Percentiles rank a stretch among this genome's conserved stretches.
Evolutionary conservation across 2,888 invertebrate species (phyloP).

Genomic region (Drosophila leonis): DNA sequence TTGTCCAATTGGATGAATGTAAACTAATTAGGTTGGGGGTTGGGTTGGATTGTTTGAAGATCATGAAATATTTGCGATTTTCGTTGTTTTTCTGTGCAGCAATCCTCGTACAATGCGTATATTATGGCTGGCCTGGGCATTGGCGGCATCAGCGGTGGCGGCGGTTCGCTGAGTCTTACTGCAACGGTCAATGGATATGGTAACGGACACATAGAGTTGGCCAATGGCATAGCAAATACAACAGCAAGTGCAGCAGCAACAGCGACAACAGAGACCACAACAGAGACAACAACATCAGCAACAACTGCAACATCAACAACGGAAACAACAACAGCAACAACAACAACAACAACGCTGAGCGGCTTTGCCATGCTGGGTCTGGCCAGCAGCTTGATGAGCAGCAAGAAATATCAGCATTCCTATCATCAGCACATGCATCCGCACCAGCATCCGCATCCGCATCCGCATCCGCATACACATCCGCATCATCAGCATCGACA

Average conservation of each 20-base stretch:
- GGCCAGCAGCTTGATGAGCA: conserved; percentile 44
- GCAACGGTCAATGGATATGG: conserved; percentile 49
- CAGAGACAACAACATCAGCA: conserved; percentile 3
- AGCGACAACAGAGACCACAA: conserved; percentile 8
- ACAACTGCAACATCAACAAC: conserved; percentile 13
- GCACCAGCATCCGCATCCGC: conserved; percentile 69
- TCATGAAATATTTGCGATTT: background rate
- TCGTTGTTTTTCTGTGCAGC: conserved; percentile 52
- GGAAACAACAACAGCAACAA: conserved; percentile 18
- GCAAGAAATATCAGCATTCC: conserved; percentile 63
- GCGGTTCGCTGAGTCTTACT: conserved; percentile 66
- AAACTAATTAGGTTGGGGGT: background rate
- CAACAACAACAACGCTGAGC: conserved; percentile 48
- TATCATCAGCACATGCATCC: conserved; percentile 60
- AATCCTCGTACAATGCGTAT: conserved; percentile 81
- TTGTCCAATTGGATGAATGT: background rate
- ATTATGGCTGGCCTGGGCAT: conserved; percentile 81
- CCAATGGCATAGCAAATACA: conserved; percentile 31
- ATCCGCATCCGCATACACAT: conserved; percentile 68
- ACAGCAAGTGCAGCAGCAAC: background rate
- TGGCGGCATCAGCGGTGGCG: conserved; percentile 53
- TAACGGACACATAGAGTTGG: conserved; percentile 39
- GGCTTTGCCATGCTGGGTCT: conserved; percentile 69
- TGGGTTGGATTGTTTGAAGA: too few species aligned
- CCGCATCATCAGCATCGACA: conserved; percentile 65